These are phyloP conservation scores for Thymelicus lineola DNA, from an alignment of 2,888 invertebrate species.

Conservation along the genomic window DNA sequence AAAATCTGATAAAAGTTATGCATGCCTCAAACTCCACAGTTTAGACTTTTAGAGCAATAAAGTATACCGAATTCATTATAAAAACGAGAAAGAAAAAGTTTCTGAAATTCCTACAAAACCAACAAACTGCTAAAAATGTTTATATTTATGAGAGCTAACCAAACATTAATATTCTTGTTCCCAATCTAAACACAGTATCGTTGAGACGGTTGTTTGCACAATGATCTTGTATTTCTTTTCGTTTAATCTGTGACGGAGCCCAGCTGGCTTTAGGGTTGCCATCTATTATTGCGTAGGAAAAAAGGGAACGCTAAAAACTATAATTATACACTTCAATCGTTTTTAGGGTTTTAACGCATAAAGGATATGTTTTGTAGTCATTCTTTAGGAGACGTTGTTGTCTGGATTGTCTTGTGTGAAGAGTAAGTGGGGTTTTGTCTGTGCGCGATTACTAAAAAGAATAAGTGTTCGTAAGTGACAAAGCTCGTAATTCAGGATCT, in stretches of 20 bases:
- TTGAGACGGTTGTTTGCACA: slow-evolving; percentile 69
- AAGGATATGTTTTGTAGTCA: slow-evolving; percentile 17
- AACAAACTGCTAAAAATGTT: slow-evolving; percentile 60
- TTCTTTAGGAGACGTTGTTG: slow-evolving; percentile 12
- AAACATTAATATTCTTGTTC: slow-evolving; percentile 59
- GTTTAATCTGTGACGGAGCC: slow-evolving; percentile 63
- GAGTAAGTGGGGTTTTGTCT: slow-evolving; percentile 20
- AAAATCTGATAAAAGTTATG: too few relatives aligned
- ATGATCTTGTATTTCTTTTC: slow-evolving; percentile 57
- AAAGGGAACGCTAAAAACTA: slow-evolving; percentile 36
- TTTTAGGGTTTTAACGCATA: slow-evolving; percentile 28
- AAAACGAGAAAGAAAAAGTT: slow-evolving; percentile 43
- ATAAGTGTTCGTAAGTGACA: not conserved
- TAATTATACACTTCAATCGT: slow-evolving; percentile 35
- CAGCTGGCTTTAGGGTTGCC: slow-evolving; percentile 58
- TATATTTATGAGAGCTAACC: slow-evolving; percentile 56
- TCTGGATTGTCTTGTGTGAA: slow-evolving; percentile 22
- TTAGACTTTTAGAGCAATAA: not conserved
- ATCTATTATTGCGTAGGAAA: slow-evolving; percentile 26
- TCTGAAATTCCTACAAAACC: slow-evolving; percentile 44
- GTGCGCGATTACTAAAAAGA: slow-evolving; percentile 17
- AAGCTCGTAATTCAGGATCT: not conserved
- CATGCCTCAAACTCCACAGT: not conserved
- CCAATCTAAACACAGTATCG: slow-evolving; percentile 56
- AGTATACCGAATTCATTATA: slow-evolving; percentile 4